Percentiles rank a stretch among this genome's conserved stretches.
These are phyloP conservation scores for Diorhabda carinulata DNA, from an alignment of 1,140 invertebrate genomes.

Conservation along the genomic window DNA sequence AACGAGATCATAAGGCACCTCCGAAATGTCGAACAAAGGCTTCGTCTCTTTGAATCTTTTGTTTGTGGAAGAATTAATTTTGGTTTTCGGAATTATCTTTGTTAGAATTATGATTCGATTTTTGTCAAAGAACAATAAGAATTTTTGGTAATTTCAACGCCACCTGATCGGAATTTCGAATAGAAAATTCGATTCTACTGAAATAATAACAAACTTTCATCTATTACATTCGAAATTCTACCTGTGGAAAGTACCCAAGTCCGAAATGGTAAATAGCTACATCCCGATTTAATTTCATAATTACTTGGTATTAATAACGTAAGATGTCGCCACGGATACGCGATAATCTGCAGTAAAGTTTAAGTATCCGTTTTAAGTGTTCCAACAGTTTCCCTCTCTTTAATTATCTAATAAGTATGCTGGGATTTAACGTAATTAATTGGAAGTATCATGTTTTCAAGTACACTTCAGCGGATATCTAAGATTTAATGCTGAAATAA, in stretches of 20 bases:
- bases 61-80: not conserved
- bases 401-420: conserved; percentile 31
- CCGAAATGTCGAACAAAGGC: not conserved
- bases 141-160: not conserved
- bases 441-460: conserved; percentile 15
- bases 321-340: conserved; percentile 37
- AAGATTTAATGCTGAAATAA: conserved; percentile 15
- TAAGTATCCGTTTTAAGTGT: conserved; percentile 1
- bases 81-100: not conserved
- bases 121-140: not conserved
- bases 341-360: conserved; percentile 31
- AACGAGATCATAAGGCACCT: conserved; percentile 1
- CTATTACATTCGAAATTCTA: not conserved
- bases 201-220: too few species aligned
- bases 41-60: not conserved
- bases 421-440: conserved; percentile 21
- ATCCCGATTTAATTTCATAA: conserved; percentile 35
- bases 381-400: conserved; percentile 23
- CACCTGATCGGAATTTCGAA: too few species aligned
- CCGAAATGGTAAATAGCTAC: conserved; percentile 3
- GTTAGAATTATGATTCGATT: not conserved
- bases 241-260: not conserved
- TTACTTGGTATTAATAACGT: conserved; percentile 37
- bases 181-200: too few species aligned
- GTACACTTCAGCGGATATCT: conserved; percentile 8